A percentile compares a stretch with the other conserved stretches of the same genome.
phyloP scores from a whole-genome alignment of 2,113 vertebrate species.

The Uria aalge region DNA sequence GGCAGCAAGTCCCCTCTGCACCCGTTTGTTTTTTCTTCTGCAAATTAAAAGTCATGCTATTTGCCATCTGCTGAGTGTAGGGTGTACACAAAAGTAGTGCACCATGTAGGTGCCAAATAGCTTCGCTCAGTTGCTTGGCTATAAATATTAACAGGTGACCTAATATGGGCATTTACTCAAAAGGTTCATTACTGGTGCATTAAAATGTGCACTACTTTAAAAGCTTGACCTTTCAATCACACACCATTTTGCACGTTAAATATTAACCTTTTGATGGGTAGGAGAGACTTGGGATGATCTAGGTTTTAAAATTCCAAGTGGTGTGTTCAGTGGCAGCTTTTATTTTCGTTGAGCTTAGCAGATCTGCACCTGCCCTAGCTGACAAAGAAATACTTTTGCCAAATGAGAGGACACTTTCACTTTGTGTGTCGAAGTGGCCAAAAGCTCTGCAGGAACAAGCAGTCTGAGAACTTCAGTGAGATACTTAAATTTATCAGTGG shows the following conservation, averaged over 20 bases:
- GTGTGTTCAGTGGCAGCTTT: background rate
- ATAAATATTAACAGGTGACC: background rate
- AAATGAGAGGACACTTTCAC: background rate
- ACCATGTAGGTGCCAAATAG: background rate
- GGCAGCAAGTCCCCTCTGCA: background rate
- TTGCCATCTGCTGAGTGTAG: background rate
- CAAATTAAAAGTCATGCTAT: background rate
- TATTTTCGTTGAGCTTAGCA: background rate
- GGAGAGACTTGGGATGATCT: background rate
- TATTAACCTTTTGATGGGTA: background rate
- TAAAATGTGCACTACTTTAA: background rate
- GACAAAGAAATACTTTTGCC: background rate
- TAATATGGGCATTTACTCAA: background rate
- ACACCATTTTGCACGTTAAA: background rate
- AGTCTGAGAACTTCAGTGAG: background rate
- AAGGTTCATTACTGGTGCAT: background rate
- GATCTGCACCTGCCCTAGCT: background rate
- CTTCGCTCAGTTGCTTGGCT: background rate
- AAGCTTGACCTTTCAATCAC: background rate
- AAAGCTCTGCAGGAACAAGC: background rate
- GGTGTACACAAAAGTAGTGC: background rate
- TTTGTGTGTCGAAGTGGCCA: background rate
- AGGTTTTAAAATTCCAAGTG: background rate
- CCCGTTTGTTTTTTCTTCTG: background rate
- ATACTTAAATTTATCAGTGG: background rate